phyloP scores from a whole-genome alignment of 2,113 vertebrate species.

The Gobio gobio region DNA sequence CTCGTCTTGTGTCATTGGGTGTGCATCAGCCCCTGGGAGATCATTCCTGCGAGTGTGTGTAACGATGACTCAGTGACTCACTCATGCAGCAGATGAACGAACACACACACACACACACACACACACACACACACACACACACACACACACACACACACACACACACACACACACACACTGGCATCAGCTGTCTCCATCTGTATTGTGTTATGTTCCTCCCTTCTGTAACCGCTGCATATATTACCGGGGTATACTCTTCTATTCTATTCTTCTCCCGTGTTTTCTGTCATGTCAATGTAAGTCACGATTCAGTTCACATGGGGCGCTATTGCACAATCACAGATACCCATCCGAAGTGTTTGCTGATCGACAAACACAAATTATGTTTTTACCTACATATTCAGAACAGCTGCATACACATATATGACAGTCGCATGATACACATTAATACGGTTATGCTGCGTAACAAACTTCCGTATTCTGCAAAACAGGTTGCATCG shows the following conservation, averaged over 20 bases:
- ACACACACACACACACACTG: slow-evolving; percentile 21
- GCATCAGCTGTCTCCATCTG: slow-evolving; percentile 7
- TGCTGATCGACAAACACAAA: slow-evolving; percentile 53
- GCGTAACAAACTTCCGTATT: too few species aligned
- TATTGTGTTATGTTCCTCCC: slow-evolving; percentile 8
- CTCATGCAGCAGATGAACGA: slow-evolving; percentile 40
- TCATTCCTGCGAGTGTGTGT: slow-evolving; percentile 31
- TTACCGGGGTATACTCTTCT: not conserved
- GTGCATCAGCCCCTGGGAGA: slow-evolving; percentile 27
- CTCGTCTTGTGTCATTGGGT: slow-evolving; percentile 27
- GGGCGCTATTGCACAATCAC: slow-evolving; percentile 14
- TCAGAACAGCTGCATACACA: not conserved
- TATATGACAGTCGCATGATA: not conserved
- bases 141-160: slow-evolving; percentile 37
- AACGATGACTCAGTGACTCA: slow-evolving; percentile 57
- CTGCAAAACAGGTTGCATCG: too few species aligned
- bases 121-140: slow-evolving; percentile 29
- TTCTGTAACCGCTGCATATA: not conserved
- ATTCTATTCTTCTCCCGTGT: not conserved
- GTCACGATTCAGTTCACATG: not conserved
- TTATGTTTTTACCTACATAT: not conserved
- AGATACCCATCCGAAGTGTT: slow-evolving; percentile 15
- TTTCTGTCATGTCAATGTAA: not conserved
- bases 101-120: slow-evolving; percentile 40
- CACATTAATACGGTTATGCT: not conserved